phyloP scores from a whole-genome alignment of 2,797 vertebrate species.

The Anguilla megastoma region DNA sequence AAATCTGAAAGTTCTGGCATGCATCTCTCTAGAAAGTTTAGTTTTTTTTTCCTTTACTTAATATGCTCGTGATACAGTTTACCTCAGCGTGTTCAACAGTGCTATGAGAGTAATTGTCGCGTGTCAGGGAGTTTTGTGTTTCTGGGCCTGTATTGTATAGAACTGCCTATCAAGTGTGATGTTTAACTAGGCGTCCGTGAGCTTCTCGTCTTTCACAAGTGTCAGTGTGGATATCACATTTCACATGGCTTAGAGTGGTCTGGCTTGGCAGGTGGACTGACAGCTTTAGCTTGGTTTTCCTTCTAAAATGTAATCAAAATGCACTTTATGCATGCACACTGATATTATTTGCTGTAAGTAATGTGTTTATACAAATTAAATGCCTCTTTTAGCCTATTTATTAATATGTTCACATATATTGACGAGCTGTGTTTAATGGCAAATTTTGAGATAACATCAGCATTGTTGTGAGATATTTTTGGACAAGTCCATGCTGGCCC shows the following conservation, averaged over 20 bases:
- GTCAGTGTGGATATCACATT: conserved; percentile 41
- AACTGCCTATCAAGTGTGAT: conserved; percentile 63
- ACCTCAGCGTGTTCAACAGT: conserved; percentile 41
- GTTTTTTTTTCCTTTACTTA: background rate
- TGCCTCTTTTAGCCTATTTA: background rate
- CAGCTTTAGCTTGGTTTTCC: conserved; percentile 19
- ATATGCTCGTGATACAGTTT: background rate
- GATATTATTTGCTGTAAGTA: background rate
- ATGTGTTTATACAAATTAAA: background rate
- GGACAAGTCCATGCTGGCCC: conserved; percentile 31
- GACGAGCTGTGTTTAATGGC: no score
- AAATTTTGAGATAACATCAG: background rate
- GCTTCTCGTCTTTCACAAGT: conserved; percentile 37
- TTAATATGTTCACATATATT: no score
- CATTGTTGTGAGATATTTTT: background rate
- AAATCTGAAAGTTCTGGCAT: background rate
- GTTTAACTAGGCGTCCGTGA: conserved; percentile 42
- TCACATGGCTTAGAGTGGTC: background rate
- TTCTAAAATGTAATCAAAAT: background rate
- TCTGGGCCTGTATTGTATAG: conserved; percentile 53
- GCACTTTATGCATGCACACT: background rate
- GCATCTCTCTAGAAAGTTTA: background rate
- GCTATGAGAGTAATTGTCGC: conserved; percentile 39
- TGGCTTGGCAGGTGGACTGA: conserved; percentile 24
- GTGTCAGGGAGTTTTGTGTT: conserved; percentile 54